Conservation (phyloP, 2,797 vertebrate species). For the Nasua narica region DNA sequence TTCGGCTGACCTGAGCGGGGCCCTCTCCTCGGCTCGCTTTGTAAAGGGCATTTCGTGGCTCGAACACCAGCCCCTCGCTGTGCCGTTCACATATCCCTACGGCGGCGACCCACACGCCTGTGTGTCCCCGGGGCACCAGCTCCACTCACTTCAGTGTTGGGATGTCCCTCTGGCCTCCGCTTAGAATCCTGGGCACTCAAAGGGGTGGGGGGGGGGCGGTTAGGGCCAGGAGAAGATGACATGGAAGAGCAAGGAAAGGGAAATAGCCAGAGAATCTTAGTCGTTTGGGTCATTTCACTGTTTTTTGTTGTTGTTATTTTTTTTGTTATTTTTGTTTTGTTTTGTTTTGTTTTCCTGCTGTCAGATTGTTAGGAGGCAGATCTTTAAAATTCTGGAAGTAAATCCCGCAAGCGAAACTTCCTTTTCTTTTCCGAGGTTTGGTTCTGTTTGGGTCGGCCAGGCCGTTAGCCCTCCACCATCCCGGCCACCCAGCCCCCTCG, state of each 20-base stretch:
- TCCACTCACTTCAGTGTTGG: not conserved
- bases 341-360: no score
- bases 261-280: not conserved
- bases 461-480: fast-evolving
- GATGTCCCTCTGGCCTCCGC: not conserved
- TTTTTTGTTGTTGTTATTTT: not conserved
- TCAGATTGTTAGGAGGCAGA: not conserved
- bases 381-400: conserved; percentile 70
- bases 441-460: not conserved
- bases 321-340: not conserved
- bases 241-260: not conserved
- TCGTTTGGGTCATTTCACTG: not conserved
- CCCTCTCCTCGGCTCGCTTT: not conserved
- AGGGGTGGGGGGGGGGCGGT: no score
- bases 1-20: not conserved
- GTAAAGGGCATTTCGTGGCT: fast-evolving
- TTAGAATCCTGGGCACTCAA: not conserved
- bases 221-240: not conserved
- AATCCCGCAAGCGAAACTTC: not conserved
- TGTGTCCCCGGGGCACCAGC: no score
- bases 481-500: fast-evolving
- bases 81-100: fast-evolving
- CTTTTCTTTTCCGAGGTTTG: not conserved
- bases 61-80: not conserved
- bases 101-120: fast-evolving